phyloP scores from a whole-genome alignment of 2,797 vertebrate species.

The Sarcophilus harrisii region DNA sequence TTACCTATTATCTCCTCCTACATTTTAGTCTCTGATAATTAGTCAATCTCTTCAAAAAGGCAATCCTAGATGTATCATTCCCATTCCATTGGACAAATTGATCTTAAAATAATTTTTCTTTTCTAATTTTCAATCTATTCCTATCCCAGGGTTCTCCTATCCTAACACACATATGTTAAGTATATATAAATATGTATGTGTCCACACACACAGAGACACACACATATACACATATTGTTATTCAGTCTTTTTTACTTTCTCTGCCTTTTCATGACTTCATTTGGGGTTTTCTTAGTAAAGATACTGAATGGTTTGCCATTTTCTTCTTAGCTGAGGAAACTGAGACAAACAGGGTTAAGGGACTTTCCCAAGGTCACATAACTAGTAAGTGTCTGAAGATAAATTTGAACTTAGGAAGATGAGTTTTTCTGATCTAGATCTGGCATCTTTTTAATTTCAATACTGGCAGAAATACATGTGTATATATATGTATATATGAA shows the following conservation, averaged over 20 bases:
- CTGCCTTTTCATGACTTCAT: too few species aligned
- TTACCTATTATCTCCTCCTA: neutral
- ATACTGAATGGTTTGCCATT: neutral
- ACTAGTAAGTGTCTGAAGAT: neutral
- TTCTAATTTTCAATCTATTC: neutral
- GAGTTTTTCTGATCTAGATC: neutral
- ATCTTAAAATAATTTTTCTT: neutral
- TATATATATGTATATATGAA: too few species aligned
- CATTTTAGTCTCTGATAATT: neutral
- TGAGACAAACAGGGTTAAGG: neutral
- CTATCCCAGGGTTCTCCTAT: neutral
- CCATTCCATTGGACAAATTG: neutral
- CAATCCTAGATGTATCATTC: neutral
- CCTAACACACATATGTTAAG: neutral
- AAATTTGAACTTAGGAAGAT: neutral
- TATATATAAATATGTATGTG: too few species aligned
- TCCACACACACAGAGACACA: too few species aligned
- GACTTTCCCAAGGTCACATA: neutral
- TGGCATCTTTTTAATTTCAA: neutral
- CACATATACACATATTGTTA: too few species aligned
- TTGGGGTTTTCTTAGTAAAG: neutral
- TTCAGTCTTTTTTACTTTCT: neutral
- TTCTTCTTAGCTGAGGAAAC: neutral
- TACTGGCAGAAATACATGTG: neutral
- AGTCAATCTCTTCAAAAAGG: neutral